Base-by-base conservation (phyloP, 2,888 invertebrate genomes). In the Drosophila anomalata region DNA sequence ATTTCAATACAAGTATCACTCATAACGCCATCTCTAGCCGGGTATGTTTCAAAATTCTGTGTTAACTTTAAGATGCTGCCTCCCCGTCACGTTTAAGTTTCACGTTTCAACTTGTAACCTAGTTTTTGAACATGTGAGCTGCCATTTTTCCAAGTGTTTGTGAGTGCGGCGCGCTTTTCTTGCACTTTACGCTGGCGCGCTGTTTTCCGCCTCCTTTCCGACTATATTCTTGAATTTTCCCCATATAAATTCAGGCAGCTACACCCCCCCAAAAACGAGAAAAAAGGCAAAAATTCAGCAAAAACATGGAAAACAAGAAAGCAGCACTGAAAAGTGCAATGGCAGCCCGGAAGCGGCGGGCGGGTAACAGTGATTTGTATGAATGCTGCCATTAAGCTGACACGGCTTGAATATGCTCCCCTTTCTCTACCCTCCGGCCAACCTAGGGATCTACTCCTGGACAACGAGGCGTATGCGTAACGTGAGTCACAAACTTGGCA, bases 341-440 rank as follows among this genome's bases (percentile, higher is more conserved):
- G 57, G 60, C 73, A 75, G 78, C 50, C 58, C 29, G 61, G 60
- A 65, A 66, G 62, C 74, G 74, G 62, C 62, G 53, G 56, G 70
- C 48, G 39, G 52, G 71, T 62, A 68, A 69, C 77, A 62, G 70
- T 73, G 84, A 83, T 82, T 85, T 82, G 74, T 79, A 80, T 83
- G 81, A 86, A 83, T 78, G 77, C 75, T 68, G 54, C 87, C 84
- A 80, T 86, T 83, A 83, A 70, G 70, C 75, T 69, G 65, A 77
- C 66, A 62, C 60, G 61, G 61, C 61, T 62, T 26, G 61, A 48
- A 48, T 50, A 26, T 41, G 48, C 61, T 44, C 47, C 73, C 73
- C 73, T 53, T 67, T 76, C 63, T 63, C 11, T 29, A 20, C 31
- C 31, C 9, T 31, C 47, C 24, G n/a, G 33, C 12, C 50, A 17